Base-by-base conservation (phyloP, 2,113 vertebrate species). In the Hoplias malabaricus region DNA sequence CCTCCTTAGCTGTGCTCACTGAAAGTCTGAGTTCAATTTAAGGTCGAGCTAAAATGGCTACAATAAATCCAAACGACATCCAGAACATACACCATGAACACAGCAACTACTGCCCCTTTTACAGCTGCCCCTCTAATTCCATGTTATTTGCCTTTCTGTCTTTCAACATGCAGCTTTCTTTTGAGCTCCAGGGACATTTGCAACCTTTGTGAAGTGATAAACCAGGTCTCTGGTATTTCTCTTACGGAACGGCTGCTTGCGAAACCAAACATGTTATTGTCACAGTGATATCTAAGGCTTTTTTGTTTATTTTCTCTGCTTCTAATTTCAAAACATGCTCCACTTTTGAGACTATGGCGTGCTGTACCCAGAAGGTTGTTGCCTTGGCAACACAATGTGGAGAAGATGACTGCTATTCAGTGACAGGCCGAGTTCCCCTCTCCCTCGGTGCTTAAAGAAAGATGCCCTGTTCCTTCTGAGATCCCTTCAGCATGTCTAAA, bases 281-380 rank as follows among this genome's bases (percentile, higher is more conserved):
- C 54, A 81, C 57, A 33, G 57, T 71, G 75, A 79, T 75, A 81
- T 69, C 63, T n/a, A 29, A 48, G 23, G 40, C 46, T 13, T 40
- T 42, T 48, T 68, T 73, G 73, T 80, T 81, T 79, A 79, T 88
- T 86, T 82, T 82, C 56, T 76, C 54, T 78, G 69, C 82, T 87
- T 87, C 82, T 88, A 84, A 91, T 92, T 89, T 92, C 84, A 89
- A 92, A 86, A 80, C 75, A 34, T 88, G 90, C 80, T 90, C 88
- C 66, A 87, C 85, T 85, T 90, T 90, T 85, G 80, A 87, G 72
- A 88, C 83, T 62, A 78, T 70, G 85, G 82, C 80, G 84, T 86
- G 74, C 84, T 88, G 89, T 90, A 90, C 79, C 87, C 86, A 85
- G 87, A 88, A 88, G 86, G 81, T 84, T 90, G 91, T 93, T 91